Percentiles rank a stretch among this genome's conserved stretches.
These are phyloP conservation scores for Eupsilia transversa DNA, from an alignment of 2,888 invertebrate genomes.

Conservation along the genomic window DNA sequence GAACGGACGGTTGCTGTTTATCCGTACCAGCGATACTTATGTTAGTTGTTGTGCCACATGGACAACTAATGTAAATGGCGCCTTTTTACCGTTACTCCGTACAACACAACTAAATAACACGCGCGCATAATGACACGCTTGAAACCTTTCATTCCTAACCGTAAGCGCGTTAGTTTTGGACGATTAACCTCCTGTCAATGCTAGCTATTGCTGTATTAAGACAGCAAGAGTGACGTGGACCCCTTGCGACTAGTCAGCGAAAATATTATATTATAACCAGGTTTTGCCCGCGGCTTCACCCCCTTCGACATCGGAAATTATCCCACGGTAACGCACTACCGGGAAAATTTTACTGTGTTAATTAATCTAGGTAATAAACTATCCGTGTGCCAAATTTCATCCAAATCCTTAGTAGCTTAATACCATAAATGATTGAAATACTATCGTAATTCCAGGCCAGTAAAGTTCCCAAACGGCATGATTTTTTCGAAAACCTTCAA, in stretches of 20 bases:
- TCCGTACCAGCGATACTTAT: conserved; percentile 68
- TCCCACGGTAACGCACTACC: too few relatives aligned
- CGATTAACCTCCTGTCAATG: conserved; percentile 74
- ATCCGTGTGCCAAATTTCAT: too few relatives aligned
- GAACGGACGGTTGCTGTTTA: conserved; percentile 71
- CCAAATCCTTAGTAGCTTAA: too few relatives aligned
- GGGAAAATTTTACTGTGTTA: too few relatives aligned
- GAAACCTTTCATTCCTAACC: conserved; percentile 75
- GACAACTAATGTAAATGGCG: conserved; percentile 82
- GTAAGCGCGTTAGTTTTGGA: conserved; percentile 75
- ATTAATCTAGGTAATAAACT: too few relatives aligned
- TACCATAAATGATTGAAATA: too few relatives aligned
- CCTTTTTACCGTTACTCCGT: conserved; percentile 83
- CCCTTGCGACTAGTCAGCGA: not conserved
- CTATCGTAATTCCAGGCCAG: too few relatives aligned
- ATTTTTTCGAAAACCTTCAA: too few relatives aligned
- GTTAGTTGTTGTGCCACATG: conserved; percentile 75
- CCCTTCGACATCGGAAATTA: too few relatives aligned
- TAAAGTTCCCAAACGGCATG: too few relatives aligned
- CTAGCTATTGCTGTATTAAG: conserved; percentile 51
- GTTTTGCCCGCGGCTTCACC: too few relatives aligned
- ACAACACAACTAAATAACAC: conserved; percentile 81
- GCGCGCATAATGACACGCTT: conserved; percentile 81
- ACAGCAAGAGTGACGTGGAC: conserved; percentile 30
- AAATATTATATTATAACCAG: too few relatives aligned